Evolutionary conservation across 2,113 vertebrate species (phyloP).

Genomic region (Manacus vitellinus): DNA sequence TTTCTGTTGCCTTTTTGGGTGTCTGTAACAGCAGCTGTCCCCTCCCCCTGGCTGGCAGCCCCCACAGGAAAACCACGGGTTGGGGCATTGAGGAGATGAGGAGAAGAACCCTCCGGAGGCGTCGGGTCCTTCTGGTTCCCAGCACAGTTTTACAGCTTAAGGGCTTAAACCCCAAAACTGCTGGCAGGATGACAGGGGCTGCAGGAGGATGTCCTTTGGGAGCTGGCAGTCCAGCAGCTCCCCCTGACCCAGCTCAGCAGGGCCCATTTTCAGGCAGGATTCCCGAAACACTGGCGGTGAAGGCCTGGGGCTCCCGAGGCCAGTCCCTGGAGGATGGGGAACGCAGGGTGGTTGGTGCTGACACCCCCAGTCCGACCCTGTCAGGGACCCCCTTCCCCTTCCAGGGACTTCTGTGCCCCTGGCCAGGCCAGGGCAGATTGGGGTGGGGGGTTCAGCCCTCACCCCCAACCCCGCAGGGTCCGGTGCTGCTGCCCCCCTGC

Average conservation of each 20-base stretch:
- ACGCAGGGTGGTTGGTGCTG: not conserved
- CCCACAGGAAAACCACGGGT: not conserved
- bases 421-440: accelerated
- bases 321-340: not conserved
- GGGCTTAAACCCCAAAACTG: not conserved
- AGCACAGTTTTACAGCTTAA: not conserved
- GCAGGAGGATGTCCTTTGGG: accelerated
- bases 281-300: accelerated
- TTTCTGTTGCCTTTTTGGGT: not conserved
- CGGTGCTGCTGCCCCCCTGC: accelerated
- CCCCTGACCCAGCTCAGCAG: accelerated
- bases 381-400: accelerated
- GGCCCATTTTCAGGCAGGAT: not conserved
- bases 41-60: not conserved
- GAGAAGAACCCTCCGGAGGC: not conserved
- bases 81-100: accelerated
- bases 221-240: not conserved
- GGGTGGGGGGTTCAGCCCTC: not conserved
- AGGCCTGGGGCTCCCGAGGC: not conserved
- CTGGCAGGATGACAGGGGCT: not conserved
- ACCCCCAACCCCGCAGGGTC: accelerated
- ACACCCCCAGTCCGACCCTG: accelerated
- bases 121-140: not conserved
- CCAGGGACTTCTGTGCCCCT: not conserved
- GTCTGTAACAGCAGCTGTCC: accelerated